These are phyloP conservation scores for Ramphastos sulfuratus DNA, from an alignment of 2,113 vertebrate species.

Conservation along the genomic window DNA sequence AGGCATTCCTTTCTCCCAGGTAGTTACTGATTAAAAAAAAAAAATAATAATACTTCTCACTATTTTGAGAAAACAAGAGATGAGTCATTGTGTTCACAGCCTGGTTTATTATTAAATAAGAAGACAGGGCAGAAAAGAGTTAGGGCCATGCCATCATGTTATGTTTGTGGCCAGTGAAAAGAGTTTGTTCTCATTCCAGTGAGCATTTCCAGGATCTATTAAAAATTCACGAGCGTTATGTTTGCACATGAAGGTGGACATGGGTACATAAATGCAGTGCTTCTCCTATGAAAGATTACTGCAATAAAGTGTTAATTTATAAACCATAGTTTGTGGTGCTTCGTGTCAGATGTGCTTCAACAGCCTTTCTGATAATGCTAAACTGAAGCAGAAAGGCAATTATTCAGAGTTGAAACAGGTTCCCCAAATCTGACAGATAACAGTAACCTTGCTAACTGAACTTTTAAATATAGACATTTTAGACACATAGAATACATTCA, in stretches of 20 bases:
- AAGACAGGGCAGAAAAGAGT: conserved; percentile 1
- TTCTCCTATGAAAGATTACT: not conserved
- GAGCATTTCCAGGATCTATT: conserved; percentile 29
- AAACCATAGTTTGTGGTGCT: not conserved
- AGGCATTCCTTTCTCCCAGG: conserved; percentile 65
- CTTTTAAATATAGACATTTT: not conserved
- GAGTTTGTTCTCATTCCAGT: not conserved
- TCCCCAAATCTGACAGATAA: not conserved
- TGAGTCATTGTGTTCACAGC: conserved; percentile 49
- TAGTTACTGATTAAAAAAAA: conserved; percentile 60
- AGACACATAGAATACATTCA: not conserved
- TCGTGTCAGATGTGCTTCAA: not conserved
- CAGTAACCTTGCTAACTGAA: not conserved
- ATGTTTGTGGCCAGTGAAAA: not conserved
- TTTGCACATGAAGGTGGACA: conserved; percentile 33
- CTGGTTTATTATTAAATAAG: conserved; percentile 62
- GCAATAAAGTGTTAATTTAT: conserved; percentile 44
- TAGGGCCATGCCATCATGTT: not conserved
- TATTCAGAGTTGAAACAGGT: not conserved
- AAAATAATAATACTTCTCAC: conserved; percentile 62
- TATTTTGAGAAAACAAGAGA: conserved; percentile 68
- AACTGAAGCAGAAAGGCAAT: not conserved
- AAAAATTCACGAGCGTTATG: conserved; percentile 28
- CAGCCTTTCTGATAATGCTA: not conserved
- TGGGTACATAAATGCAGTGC: not conserved